Percentiles rank a stretch among this genome's conserved stretches.
Conservation (phyloP, 2,888 invertebrate genomes). For the Chromoteleia sp. region DNA sequence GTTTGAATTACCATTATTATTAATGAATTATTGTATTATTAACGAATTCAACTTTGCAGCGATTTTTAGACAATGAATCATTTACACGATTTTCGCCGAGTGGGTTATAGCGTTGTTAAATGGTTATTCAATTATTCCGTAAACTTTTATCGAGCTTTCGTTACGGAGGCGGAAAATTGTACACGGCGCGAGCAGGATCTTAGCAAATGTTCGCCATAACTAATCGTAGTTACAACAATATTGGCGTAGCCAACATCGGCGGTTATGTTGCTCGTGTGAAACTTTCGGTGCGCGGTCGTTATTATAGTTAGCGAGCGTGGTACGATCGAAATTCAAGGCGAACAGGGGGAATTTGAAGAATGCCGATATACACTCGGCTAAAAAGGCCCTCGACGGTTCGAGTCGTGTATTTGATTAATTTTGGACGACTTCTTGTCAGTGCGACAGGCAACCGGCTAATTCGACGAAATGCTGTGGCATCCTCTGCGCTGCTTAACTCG, state of each 20-base stretch:
- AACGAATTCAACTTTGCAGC: too few species aligned
- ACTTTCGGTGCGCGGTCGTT: slow-evolving; percentile 48
- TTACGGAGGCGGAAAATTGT: not conserved
- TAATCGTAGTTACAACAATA: slow-evolving; percentile 52
- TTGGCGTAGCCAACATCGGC: slow-evolving; percentile 46
- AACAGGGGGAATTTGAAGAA: slow-evolving; percentile 64
- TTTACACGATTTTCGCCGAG: too few species aligned
- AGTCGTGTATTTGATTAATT: slow-evolving; percentile 67
- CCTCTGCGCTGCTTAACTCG: slow-evolving; percentile 26
- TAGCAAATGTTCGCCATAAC: slow-evolving; percentile 22
- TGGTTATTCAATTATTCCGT: too few species aligned
- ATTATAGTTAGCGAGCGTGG: slow-evolving; percentile 55
- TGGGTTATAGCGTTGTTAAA: too few species aligned
- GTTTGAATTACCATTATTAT: too few species aligned
- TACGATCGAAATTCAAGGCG: slow-evolving; percentile 69
- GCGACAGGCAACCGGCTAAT: slow-evolving; percentile 55
- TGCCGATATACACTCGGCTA: slow-evolving; percentile 63
- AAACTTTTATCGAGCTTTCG: too few species aligned
- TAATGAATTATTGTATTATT: too few species aligned
- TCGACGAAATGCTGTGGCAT: slow-evolving; percentile 60
- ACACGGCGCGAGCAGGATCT: not conserved
- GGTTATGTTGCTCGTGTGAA: slow-evolving; percentile 47
- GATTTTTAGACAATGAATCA: too few species aligned
- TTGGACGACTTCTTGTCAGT: slow-evolving; percentile 67
- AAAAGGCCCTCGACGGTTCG: slow-evolving; percentile 65